A percentile compares a stretch with the other conserved stretches of the same genome.
Evolutionary conservation across 2,797 vertebrate species (phyloP).

Genomic region (Parotocinclus haroldoi): DNA sequence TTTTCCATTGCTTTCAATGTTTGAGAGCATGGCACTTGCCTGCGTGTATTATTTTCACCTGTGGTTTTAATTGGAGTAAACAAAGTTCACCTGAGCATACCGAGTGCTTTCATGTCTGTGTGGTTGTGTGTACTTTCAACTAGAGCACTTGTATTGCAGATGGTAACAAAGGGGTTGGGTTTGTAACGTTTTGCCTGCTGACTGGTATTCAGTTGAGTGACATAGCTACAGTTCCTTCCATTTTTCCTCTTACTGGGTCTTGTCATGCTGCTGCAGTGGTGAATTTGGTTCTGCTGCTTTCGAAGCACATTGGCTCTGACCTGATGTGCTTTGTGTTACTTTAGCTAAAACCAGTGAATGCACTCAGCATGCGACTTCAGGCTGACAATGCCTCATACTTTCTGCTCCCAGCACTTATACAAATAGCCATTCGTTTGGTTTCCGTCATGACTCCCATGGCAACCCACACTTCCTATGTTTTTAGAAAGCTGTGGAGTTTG

Average conservation of each 20-base stretch:
- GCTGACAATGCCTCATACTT: constrained; percentile 60
- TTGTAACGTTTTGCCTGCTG: constrained; percentile 15
- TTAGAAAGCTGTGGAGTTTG: constrained; percentile 74
- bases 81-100: too few species aligned
- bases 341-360: constrained; percentile 41
- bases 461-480: constrained; percentile 67
- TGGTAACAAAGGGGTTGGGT: not conserved
- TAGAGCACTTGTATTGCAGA: too few species aligned
- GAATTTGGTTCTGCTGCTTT: constrained; percentile 27
- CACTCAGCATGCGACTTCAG: constrained; percentile 49
- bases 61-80: too few species aligned
- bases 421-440: constrained; percentile 76
- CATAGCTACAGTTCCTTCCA: not conserved
- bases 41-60: too few species aligned
- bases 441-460: constrained; percentile 74
- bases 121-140: not conserved
- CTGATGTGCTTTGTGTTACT: constrained; percentile 37
- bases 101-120: not conserved
- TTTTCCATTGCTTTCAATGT: too few species aligned
- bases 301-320: constrained; percentile 31
- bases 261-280: not conserved
- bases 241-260: not conserved
- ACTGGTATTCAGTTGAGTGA: constrained; percentile 9
- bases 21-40: too few species aligned
- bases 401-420: constrained; percentile 56